Evolutionary conservation across 1,140 invertebrate genomes (phyloP).

Genomic region (Homarus americanus): DNA sequence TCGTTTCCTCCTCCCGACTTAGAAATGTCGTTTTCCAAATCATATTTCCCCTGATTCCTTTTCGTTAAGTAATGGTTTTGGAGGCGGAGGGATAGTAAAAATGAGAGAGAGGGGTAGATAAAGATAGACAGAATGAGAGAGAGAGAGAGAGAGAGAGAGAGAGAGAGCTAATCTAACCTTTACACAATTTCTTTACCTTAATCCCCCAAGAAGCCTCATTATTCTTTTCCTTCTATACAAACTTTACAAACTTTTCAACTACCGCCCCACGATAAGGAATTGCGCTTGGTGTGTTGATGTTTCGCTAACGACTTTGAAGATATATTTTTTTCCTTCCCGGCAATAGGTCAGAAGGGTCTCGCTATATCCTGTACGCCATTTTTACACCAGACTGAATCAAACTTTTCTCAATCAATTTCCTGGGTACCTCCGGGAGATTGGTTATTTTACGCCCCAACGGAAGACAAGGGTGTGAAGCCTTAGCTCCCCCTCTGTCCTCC

Average conservation of each 20-base stretch:
- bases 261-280: too few species aligned
- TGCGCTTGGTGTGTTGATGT: too few species aligned
- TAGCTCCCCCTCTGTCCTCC: too few species aligned
- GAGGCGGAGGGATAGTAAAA: not conserved
- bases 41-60: not conserved
- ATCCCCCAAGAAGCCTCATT: too few species aligned
- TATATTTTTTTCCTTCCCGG: not conserved
- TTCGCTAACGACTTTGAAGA: too few species aligned
- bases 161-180: not conserved
- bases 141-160: not conserved
- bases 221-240: too few species aligned
- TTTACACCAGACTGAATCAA: not conserved
- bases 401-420: constrained; percentile 4
- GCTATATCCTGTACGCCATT: not conserved
- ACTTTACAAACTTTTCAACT: too few species aligned
- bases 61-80: not conserved
- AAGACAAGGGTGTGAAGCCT: not conserved
- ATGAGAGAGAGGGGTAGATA: not conserved
- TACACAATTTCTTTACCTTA: too few species aligned
- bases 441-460: not conserved
- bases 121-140: not conserved
- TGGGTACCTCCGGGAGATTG: not conserved
- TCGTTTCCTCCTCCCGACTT: not conserved
- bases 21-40: not conserved
- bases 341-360: not conserved